phyloP scores from a whole-genome alignment of 2,113 vertebrate species.

The Glaucomys volans region DNA sequence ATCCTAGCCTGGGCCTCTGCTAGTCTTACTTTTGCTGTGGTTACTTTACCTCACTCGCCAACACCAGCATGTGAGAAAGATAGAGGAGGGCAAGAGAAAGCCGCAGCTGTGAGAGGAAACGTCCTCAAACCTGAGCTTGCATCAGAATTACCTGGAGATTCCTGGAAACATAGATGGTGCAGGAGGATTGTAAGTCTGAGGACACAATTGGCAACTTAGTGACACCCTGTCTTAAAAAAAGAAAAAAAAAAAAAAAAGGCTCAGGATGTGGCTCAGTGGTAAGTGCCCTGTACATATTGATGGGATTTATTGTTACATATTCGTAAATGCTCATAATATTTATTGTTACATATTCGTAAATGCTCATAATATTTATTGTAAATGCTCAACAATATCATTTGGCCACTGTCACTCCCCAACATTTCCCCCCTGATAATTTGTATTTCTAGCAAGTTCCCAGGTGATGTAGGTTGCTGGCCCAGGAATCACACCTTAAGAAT shows the following conservation, averaged over 20 bases:
- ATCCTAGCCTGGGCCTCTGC: background rate
- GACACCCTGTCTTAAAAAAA: no score
- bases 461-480: background rate
- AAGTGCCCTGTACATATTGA: no score
- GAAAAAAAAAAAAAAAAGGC: no score
- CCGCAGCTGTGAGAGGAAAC: background rate
- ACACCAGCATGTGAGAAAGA: background rate
- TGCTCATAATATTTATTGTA: no score
- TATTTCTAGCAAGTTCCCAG: background rate
- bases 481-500: background rate
- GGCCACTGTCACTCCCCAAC: no score
- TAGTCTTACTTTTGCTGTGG: background rate
- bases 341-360: no score
- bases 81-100: background rate
- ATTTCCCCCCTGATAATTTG: background rate
- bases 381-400: no score
- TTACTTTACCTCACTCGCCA: background rate
- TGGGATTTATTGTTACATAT: no score
- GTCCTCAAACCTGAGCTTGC: background rate
- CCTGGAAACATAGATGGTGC: background rate
- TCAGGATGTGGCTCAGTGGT: no score
- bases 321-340: no score
- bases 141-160: background rate
- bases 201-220: no score
- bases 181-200: no score